Percentiles rank a stretch among this genome's conserved stretches.
These are phyloP conservation scores for Bombyx mori DNA, from an alignment of 1,140 invertebrate species.

Conservation along the genomic window ASM3026992v2 NC_085133.1:10497001-10497500, in stretches of 20 bases:
- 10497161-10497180: slow-evolving; percentile 23
- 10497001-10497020: slow-evolving; percentile 57
- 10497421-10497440: slow-evolving; percentile 21
- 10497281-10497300: slow-evolving; percentile 36
- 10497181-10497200: slow-evolving; percentile 32
- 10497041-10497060: slow-evolving; percentile 55
- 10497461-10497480: slow-evolving; percentile 38
- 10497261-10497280: slow-evolving; percentile 53
- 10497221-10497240: slow-evolving; percentile 16
- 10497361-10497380: slow-evolving; percentile 67
- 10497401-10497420: slow-evolving; percentile 37
- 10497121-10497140: slow-evolving; percentile 54
- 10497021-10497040: slow-evolving; percentile 65
- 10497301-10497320: slow-evolving; percentile 34
- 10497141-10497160: slow-evolving; percentile 59
- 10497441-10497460: slow-evolving; percentile 22
- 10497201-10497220: slow-evolving; percentile 28
- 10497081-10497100: slow-evolving; percentile 60
- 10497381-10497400: slow-evolving; percentile 51
- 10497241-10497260: slow-evolving; percentile 45
- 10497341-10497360: slow-evolving; percentile 58
- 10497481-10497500: slow-evolving; percentile 64
- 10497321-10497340: slow-evolving; percentile 52
- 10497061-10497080: slow-evolving; percentile 64
- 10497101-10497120: slow-evolving; percentile 46